Evolutionary conservation across 2,797 vertebrate genomes (phyloP).

Genomic region (Parotocinclus haroldoi): DNA sequence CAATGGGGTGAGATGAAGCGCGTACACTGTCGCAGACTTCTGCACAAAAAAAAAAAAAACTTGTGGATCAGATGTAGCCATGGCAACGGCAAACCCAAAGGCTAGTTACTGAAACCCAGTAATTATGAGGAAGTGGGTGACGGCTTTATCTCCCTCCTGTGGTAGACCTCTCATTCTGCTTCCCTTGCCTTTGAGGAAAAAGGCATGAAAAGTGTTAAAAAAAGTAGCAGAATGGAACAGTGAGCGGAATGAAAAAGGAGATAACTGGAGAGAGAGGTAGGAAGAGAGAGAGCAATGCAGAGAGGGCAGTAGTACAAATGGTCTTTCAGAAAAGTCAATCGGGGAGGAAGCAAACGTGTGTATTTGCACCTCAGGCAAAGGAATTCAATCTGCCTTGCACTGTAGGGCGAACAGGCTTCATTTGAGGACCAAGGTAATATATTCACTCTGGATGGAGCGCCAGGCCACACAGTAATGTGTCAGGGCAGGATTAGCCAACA

Average conservation of each 20-base stretch:
- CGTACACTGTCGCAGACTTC: background rate
- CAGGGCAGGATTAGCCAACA: background rate
- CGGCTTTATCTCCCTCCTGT: slow-evolving; percentile 45
- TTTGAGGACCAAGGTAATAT: slow-evolving; percentile 30
- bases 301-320: slow-evolving; percentile 4
- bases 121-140: slow-evolving; percentile 49
- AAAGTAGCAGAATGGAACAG: background rate
- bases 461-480: slow-evolving; percentile 5
- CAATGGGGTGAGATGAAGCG: slow-evolving; percentile 29
- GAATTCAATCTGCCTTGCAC: slow-evolving; percentile 32
- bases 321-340: slow-evolving; percentile 9
- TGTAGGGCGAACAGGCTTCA: slow-evolving; percentile 20
- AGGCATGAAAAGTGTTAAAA: background rate
- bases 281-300: background rate
- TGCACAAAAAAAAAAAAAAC: slow-evolving; percentile 42
- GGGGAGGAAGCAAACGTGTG: background rate
- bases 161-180: slow-evolving; percentile 11
- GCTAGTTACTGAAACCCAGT: slow-evolving; percentile 52
- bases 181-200: background rate
- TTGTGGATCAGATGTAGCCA: slow-evolving; percentile 48
- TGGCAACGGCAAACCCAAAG: slow-evolving; percentile 52
- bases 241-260: background rate
- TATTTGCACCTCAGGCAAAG: slow-evolving; percentile 16
- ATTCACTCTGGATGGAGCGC: slow-evolving; percentile 17
- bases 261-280: background rate